Conservation (phyloP, 2,113 vertebrate species). For the Anas platyrhynchos region DNA sequence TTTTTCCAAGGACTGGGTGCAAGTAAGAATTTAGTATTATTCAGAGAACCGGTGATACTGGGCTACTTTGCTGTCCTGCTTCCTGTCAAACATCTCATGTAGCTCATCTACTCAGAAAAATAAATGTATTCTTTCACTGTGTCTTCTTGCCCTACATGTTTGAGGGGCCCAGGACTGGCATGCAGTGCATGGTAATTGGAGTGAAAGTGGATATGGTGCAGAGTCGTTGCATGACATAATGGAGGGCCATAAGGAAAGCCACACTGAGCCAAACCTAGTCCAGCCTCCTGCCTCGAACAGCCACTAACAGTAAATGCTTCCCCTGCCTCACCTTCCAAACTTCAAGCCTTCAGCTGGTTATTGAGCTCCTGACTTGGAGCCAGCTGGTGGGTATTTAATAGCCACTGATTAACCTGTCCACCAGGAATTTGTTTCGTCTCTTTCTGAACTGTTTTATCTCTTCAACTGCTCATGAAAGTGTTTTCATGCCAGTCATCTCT, state of each 20-base stretch:
- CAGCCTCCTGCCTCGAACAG: neutral
- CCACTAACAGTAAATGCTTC: neutral
- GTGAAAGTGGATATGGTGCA: neutral
- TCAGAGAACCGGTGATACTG: neutral
- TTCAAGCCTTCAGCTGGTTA: neutral
- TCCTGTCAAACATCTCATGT: neutral
- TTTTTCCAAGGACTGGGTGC: neutral
- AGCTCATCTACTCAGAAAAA: neutral
- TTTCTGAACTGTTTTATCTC: neutral
- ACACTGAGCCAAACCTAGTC: neutral
- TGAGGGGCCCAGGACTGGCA: neutral
- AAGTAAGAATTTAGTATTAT: neutral
- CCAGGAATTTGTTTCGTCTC: conserved; percentile 29
- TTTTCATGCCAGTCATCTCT: neutral
- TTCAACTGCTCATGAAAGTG: neutral
- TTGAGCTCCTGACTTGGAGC: neutral
- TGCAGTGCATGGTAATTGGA: neutral
- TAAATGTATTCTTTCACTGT: neutral
- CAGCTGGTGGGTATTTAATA: conserved; percentile 1
- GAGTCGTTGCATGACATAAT: neutral
- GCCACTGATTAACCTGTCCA: neutral
- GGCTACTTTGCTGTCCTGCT: neutral
- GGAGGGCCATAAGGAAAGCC: neutral
- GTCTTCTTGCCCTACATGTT: neutral
- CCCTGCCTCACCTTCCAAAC: neutral